Base-by-base conservation (phyloP, 2,888 invertebrate genomes). In the Lepeophtheirus nordmannii region DNA sequence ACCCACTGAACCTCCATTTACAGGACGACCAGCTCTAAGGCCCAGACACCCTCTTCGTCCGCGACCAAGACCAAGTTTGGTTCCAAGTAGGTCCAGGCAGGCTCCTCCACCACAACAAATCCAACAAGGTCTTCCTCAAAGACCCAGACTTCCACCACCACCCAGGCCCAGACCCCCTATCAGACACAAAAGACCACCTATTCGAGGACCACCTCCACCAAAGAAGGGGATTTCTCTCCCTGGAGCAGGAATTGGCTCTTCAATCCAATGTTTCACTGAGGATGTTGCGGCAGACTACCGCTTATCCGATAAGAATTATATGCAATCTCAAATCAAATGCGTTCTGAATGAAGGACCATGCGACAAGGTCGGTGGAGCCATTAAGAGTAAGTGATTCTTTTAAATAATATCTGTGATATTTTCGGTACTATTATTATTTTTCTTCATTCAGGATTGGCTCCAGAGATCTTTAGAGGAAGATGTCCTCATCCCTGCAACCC, bases 311-410 rank as follows among this genome's bases (percentile, higher is more conserved):
- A 69, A 70, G n/a, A 69, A 70, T 20, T 72, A 71, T 59, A 71
- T 72, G 40, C 65, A 67, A 10, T 68, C 68, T 30, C 70, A 71
- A 58, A 70, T 72, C 62, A 69, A 72, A 65, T 72, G 72, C 62
- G 70, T 72, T 23, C 69, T 72, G 37, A 71, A 71, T 66, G 70
- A 70, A 67, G 71, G 71, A 39, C 71, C 71, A 40, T 72, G 72
- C 60, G 71, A 72, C 63, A 68, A 70, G 14, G 69, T 71, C 67
- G 72, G 72, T n/a, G 56, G 68, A 17, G 69, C 68, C 60, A 40
- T 70, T 14, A 70, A 70, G 67, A 67, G 71, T 67, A 69, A 70
- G 68, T 58, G 1, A 22, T 20, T 30, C 1, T 40, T n/a, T 39
- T 23, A 39, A 14, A 39, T 39, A n/a, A 37, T 30, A 30, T 30